A percentile compares a stretch with the other conserved stretches of the same genome.
Evolutionary conservation across 2,888 invertebrate genomes (phyloP).

Genomic region (Boloria euphrosyne): DNA sequence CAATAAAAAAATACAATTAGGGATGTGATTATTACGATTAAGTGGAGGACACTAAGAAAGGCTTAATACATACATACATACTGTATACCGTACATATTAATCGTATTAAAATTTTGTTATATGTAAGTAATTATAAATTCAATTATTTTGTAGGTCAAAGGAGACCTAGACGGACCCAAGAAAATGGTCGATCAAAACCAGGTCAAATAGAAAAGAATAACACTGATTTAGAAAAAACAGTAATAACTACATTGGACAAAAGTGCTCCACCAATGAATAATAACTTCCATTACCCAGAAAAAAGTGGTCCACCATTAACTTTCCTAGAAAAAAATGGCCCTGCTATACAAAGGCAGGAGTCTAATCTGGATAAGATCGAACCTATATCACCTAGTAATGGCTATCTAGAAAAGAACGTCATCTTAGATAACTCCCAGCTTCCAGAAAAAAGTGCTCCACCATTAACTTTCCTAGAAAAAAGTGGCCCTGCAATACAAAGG

Average conservation of each 20-base stretch:
- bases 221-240: slow-evolving; percentile 13
- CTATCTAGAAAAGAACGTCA: background rate
- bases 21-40: too few relatives aligned
- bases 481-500: background rate
- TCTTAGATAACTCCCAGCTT: background rate
- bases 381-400: too few relatives aligned
- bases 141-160: slow-evolving; percentile 15
- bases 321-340: slow-evolving; percentile 1
- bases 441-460: slow-evolving; percentile 13
- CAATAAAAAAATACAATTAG: too few relatives aligned
- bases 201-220: slow-evolving; percentile 8
- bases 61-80: too few relatives aligned
- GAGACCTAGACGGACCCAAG: background rate
- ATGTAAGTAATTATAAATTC: background rate
- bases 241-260: slow-evolving; percentile 22
- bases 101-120: background rate
- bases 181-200: background rate
- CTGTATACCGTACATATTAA: too few relatives aligned
- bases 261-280: background rate
- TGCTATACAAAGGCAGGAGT: background rate
- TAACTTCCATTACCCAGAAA: background rate
- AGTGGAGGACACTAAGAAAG: too few relatives aligned
- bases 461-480: background rate
- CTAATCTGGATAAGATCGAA: background rate
- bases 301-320: background rate